These are phyloP conservation scores for Zoanthus solanderi DNA, from an alignment of 92 coral and sea anemone species.

Conservation along the genomic window DNA sequence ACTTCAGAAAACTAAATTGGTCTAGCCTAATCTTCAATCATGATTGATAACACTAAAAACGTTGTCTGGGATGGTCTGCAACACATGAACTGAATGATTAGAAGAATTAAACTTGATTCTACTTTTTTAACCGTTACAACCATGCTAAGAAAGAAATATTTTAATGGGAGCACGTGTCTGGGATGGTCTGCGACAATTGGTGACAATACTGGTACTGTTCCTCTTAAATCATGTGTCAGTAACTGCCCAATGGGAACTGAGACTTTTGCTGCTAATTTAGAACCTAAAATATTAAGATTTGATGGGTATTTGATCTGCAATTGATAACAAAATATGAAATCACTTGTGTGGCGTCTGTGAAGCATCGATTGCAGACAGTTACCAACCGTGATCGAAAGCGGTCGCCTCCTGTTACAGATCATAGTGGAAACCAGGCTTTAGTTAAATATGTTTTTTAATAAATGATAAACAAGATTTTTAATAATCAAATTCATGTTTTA, in stretches of 20 bases:
- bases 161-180: too few relatives aligned
- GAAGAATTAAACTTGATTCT: too few relatives aligned
- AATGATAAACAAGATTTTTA: neutral
- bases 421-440: neutral
- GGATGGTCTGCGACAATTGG: too few relatives aligned
- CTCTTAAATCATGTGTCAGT: too few relatives aligned
- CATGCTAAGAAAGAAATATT: too few relatives aligned
- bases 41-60: slow-evolving; percentile 7
- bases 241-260: too few relatives aligned
- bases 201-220: too few relatives aligned
- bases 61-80: too few relatives aligned
- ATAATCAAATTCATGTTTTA: neutral
- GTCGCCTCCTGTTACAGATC: neutral
- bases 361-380: neutral
- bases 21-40: slow-evolving; percentile 19
- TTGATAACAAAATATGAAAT: neutral
- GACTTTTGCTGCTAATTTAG: too few relatives aligned
- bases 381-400: neutral
- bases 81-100: too few relatives aligned
- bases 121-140: neutral
- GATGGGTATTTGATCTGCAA: neutral
- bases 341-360: neutral
- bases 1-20: slow-evolving; percentile 12
- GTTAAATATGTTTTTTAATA: neutral
- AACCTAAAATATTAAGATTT: neutral